Conservation (phyloP, 2,888 invertebrate genomes). For the Sesia bembeciformis region DNA sequence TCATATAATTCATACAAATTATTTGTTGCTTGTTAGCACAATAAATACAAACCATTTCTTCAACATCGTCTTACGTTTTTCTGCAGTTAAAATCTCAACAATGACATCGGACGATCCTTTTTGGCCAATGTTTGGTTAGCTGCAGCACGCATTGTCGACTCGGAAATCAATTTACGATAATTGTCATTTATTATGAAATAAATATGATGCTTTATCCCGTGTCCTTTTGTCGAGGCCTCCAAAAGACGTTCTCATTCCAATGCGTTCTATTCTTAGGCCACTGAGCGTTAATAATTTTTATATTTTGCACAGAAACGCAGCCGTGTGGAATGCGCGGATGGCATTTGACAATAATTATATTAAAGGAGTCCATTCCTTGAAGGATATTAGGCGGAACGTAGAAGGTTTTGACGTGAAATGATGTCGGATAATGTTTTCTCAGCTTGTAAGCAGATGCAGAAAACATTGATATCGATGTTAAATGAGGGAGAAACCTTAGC, state of each 20-base stretch:
- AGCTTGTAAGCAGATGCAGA: conserved; percentile 58
- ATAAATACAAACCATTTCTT: conserved; percentile 48
- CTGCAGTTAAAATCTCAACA: conserved; percentile 33
- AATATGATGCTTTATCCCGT: conserved; percentile 66
- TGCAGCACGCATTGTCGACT: conserved; percentile 66
- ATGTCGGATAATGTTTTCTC: conserved; percentile 59
- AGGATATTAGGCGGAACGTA: conserved; percentile 58
- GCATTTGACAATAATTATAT: conserved; percentile 69
- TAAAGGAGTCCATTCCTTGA: conserved; percentile 31
- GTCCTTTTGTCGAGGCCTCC: conserved; percentile 42
- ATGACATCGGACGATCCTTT: conserved; percentile 66
- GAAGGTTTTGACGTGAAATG: conserved; percentile 39
- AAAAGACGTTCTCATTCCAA: conserved; percentile 35
- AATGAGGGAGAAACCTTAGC: not conserved
- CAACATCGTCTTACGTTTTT: conserved; percentile 31
- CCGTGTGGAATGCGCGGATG: conserved; percentile 39
- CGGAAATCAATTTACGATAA: conserved; percentile 71
- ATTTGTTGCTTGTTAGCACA: conserved; percentile 50
- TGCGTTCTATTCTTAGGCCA: conserved; percentile 31
- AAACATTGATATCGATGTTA: conserved; percentile 20
- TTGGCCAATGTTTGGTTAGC: conserved; percentile 81
- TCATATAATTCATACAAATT: too few relatives aligned
- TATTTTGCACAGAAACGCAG: conserved; percentile 56
- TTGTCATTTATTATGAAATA: conserved; percentile 75
- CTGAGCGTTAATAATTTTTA: conserved; percentile 56